phyloP scores from a whole-genome alignment of 2,113 vertebrate species.

The Tiliqua scincoides region DNA sequence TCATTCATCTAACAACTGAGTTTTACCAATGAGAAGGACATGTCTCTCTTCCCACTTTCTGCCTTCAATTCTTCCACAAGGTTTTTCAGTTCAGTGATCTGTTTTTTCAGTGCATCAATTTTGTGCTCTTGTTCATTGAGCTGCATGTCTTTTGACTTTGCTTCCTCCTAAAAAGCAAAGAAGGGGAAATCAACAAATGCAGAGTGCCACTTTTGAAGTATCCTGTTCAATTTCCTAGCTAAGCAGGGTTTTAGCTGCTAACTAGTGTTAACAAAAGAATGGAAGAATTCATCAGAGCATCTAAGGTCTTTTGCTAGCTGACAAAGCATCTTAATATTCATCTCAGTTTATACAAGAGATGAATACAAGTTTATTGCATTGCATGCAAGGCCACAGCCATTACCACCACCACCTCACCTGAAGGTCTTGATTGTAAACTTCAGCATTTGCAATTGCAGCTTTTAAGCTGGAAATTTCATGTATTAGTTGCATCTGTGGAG shows the following conservation, averaged over 20 bases:
- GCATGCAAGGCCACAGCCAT: constrained; percentile 25
- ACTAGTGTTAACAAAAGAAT: fast-evolving
- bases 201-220: not conserved
- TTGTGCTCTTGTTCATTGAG: no score
- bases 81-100: no score
- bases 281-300: not conserved
- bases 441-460: constrained; percentile 76
- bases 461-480: constrained; percentile 84
- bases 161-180: constrained; percentile 75
- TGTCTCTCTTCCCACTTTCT: no score
- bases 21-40: no score
- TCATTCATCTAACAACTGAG: no score
- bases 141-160: constrained; percentile 46
- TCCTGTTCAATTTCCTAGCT: constrained; percentile 8
- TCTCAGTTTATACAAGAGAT: not conserved
- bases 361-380: not conserved
- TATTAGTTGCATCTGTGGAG: constrained; percentile 83
- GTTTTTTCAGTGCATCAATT: no score
- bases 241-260: not conserved
- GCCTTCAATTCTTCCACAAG: no score
- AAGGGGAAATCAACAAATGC: not conserved
- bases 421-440: constrained; percentile 79
- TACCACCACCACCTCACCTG: constrained; percentile 77
- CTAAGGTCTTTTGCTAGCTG: not conserved
- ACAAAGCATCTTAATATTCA: not conserved